Percentiles rank a stretch among this genome's conserved stretches.
Evolutionary conservation across 2,888 invertebrate species (phyloP).

Genomic region (Cerastoderma edule): DNA sequence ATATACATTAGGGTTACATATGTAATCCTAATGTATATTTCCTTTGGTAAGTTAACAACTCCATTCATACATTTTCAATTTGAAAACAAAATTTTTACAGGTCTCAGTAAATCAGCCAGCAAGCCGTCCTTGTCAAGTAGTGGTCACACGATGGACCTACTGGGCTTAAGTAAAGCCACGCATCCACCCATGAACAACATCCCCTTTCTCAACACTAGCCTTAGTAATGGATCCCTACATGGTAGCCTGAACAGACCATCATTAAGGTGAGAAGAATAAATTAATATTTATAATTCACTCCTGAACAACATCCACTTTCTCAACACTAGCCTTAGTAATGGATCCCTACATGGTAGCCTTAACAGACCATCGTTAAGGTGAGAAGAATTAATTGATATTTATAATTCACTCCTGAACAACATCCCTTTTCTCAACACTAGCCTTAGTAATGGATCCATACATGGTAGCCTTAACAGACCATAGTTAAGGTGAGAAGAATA

Average conservation of each 20-base stretch:
- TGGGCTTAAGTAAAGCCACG: conserved; percentile 76
- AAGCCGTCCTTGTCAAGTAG: conserved; percentile 47
- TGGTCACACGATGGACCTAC: conserved; percentile 73
- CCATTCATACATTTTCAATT: not conserved
- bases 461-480: conserved; percentile 54
- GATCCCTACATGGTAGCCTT: conserved; percentile 59
- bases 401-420: conserved; percentile 52
- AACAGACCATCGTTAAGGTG: conserved; percentile 52
- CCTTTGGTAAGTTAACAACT: too few relatives aligned
- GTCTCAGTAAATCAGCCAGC: conserved; percentile 20
- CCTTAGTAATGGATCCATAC: conserved; percentile 57
- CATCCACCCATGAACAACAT: conserved; percentile 54
- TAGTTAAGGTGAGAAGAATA: conserved; percentile 46
- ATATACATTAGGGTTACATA: too few relatives aligned
- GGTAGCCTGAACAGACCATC: conserved; percentile 53
- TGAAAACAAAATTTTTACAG: not conserved
- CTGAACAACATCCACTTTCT: conserved; percentile 52
- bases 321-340: conserved; percentile 57
- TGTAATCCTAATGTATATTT: too few relatives aligned
- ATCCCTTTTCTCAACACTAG: conserved; percentile 56
- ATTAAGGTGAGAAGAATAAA: conserved; percentile 55
- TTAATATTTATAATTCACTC: too few relatives aligned
- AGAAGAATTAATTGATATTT: conserved; percentile 28
- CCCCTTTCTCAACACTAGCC: conserved; percentile 56
- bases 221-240: conserved; percentile 58